phyloP scores from a whole-genome alignment of 2,113 vertebrate genomes.

The Pithys albifrons region DNA sequence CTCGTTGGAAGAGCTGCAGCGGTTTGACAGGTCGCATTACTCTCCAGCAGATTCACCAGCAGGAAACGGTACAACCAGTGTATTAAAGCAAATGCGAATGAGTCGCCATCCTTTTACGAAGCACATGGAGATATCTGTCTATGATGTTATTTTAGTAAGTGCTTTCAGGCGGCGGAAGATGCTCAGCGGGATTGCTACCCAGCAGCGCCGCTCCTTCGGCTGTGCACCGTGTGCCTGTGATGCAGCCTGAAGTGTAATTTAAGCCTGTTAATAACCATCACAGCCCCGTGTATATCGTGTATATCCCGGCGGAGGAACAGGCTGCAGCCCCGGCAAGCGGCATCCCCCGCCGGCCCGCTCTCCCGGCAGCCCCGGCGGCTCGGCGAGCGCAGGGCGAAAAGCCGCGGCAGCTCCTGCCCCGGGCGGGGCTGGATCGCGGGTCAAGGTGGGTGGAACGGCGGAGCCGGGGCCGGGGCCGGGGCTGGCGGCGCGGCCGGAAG shows the following conservation, averaged over 20 bases:
- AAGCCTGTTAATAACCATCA: not conserved
- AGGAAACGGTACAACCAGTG: not conserved
- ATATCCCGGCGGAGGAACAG: not conserved
- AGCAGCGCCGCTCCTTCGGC: not conserved
- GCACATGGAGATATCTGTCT: not conserved
- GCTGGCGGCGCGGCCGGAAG: not conserved
- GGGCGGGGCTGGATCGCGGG: not conserved
- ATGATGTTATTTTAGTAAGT: fast-evolving
- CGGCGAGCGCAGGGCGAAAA: not conserved
- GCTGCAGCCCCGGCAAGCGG: not conserved
- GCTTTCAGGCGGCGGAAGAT: not conserved
- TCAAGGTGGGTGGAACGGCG: conserved; percentile 7
- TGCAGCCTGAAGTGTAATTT: not conserved
- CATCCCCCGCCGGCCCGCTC: not conserved
- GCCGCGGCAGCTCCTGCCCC: not conserved
- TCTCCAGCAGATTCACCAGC: not conserved
- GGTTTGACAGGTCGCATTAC: fast-evolving
- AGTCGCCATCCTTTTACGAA: not conserved
- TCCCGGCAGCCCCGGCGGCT: not conserved
- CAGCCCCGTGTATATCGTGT: not conserved
- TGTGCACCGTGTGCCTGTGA: not conserved
- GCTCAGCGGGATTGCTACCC: not conserved
- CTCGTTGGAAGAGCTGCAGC: fast-evolving
- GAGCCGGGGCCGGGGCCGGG: no score
- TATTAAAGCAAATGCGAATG: fast-evolving